Base-by-base conservation (phyloP, 2,888 invertebrate species). In the Pterostichus madidus region DNA sequence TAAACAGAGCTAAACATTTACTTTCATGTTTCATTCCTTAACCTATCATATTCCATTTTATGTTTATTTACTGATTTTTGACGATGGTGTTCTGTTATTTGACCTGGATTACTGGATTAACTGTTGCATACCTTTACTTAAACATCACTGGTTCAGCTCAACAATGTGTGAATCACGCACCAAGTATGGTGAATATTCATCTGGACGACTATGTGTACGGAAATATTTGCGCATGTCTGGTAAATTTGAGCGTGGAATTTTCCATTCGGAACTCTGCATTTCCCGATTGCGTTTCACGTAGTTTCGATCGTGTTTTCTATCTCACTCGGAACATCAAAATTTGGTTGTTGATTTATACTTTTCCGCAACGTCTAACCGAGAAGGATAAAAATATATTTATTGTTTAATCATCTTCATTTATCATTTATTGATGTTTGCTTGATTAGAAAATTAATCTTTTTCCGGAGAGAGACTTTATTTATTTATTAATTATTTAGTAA, bases 101-200 rank as follows among this genome's bases (percentile, higher is more conserved):
- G 81, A 82, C 81, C 81, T 82, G 75, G n/a, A 75, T 82, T 76
- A 59, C 75, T 82, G 61, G 24, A 59, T 82, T 76, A 59, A 76
- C 46, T 80, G 80, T 76, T 61, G 32, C 81, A 44, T 81, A 46
- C 49, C 32, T 82, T 59, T 56, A 81, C 49, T n/a, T 80, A 80
- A 5, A 68, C n/a, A 59, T 61, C 49, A 59, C 17, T 82, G 0
- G 49, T 5, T 13, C 81, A 73, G 31, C 7, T 24, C 13, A 71
- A 75, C 17, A 71, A 24, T 80, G 53, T 46, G n/a, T 39, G 44
- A 35, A 49, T 24, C 32, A 32, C 32, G 31, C 17, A 44, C 39
- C n/a, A 56, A 77, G 13, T 8, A 11, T 24, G 10, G 44, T 7
- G 2, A 80, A 53, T 71, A 80, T 53, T 80, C 32, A 0, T 5